Conservation (phyloP, 2,113 vertebrate species). For the Cololabis saira region DNA sequence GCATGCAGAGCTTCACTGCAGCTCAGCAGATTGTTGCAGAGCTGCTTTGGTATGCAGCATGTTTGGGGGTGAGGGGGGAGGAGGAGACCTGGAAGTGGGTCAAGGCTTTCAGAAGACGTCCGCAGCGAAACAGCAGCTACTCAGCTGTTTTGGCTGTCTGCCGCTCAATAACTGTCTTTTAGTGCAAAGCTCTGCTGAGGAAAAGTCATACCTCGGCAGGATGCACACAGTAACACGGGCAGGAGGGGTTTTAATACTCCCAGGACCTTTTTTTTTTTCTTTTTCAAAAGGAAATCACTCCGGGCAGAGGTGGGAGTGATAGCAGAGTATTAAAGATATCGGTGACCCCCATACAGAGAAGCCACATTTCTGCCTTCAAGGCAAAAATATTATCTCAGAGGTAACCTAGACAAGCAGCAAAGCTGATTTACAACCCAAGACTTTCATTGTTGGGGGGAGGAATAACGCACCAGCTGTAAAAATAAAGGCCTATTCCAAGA, state of each 20-base stretch:
- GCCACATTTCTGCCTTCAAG: constrained; percentile 33
- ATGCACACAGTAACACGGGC: not conserved
- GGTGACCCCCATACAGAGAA: constrained; percentile 27
- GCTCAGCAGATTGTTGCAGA: constrained; percentile 56
- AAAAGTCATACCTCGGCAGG: constrained; percentile 48
- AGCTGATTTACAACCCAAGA: constrained; percentile 2
- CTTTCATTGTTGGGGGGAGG: not conserved
- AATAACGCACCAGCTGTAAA: not conserved
- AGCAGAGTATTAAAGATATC: constrained; percentile 42
- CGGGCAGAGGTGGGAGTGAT: constrained; percentile 26
- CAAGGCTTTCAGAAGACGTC: constrained; percentile 71
- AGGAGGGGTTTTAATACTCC: constrained; percentile 6
- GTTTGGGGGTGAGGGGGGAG: constrained; percentile 35
- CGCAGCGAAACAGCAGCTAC: constrained; percentile 42
- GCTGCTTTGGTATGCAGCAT: constrained; percentile 61
- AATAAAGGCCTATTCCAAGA: not conserved
- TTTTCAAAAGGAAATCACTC: constrained; percentile 14
- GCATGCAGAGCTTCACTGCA: constrained; percentile 35
- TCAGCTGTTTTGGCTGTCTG: constrained; percentile 42
- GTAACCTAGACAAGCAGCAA: constrained; percentile 6
- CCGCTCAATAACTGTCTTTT: constrained; percentile 32
- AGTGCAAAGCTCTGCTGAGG: constrained; percentile 23
- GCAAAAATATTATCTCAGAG: constrained; percentile 35
- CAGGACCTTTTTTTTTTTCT: constrained; percentile 27
- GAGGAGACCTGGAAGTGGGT: constrained; percentile 66